phyloP scores from a whole-genome alignment of 2,797 vertebrate genomes.

The Characodon lateralis region DNA sequence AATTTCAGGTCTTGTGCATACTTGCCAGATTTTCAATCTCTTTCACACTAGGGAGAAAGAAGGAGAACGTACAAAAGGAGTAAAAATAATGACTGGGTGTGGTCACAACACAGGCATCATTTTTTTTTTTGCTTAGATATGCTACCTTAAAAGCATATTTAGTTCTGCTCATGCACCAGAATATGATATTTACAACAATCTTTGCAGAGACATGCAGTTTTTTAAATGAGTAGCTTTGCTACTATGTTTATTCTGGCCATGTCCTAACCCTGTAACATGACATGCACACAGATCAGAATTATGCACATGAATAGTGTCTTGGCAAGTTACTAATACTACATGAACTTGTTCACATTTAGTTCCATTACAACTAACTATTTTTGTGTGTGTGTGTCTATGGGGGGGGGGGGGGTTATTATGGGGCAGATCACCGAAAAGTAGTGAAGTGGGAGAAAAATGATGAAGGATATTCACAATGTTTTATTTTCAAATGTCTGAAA shows the following conservation, averaged over 20 bases:
- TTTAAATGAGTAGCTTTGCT: background rate
- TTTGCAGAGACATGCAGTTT: background rate
- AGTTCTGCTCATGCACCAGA: background rate
- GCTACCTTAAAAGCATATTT: background rate
- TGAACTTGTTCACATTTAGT: background rate
- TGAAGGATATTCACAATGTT: background rate
- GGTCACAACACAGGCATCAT: background rate
- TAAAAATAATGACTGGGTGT: slow-evolving; percentile 26
- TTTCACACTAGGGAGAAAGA: slow-evolving; percentile 20
- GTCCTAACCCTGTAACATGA: background rate
- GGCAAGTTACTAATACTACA: slow-evolving; percentile 8
- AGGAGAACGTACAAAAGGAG: slow-evolving; percentile 13
- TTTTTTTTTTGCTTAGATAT: background rate
- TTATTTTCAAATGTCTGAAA: background rate
- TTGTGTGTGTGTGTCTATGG: background rate
- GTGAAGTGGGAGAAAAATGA: background rate
- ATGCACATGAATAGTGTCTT: slow-evolving; percentile 8
- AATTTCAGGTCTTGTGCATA: slow-evolving; percentile 58
- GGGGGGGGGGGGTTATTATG: background rate
- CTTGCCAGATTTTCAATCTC: slow-evolving; percentile 54
- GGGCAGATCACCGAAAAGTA: background rate
- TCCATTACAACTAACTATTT: background rate
- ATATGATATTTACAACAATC: background rate
- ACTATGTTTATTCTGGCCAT: too few relatives aligned
- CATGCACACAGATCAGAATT: slow-evolving; percentile 16